phyloP scores from a whole-genome alignment of 2,888 invertebrate species.

The Dynastes maya region DNA sequence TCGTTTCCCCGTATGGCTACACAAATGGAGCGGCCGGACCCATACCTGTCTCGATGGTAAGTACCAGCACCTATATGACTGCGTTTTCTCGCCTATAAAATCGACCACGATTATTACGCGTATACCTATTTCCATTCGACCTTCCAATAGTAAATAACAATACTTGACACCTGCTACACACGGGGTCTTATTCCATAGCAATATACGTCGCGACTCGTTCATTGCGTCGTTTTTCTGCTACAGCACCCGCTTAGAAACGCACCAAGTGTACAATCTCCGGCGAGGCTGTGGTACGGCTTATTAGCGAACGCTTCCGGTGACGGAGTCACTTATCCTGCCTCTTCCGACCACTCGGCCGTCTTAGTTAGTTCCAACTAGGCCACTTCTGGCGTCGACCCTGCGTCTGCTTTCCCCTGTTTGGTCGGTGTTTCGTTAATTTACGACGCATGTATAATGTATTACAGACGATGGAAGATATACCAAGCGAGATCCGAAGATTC shows the following conservation, averaged over 20 bases:
- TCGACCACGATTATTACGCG: not conserved
- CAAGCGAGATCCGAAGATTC: constrained; percentile 13
- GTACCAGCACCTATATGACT: constrained; percentile 65
- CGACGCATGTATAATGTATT: constrained; percentile 43
- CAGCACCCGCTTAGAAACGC: constrained; percentile 16
- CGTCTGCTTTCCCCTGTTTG: constrained; percentile 15
- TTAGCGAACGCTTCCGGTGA: constrained; percentile 47
- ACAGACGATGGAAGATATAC: not conserved
- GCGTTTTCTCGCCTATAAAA: not conserved
- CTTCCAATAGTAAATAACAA: constrained; percentile 34
- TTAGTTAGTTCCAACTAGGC: constrained; percentile 50
- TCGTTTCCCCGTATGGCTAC: constrained; percentile 92
- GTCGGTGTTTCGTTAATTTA: constrained; percentile 24
- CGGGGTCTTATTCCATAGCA: not conserved
- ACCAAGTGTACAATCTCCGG: constrained; percentile 43
- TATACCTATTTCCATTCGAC: not conserved
- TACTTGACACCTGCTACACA: constrained; percentile 20
- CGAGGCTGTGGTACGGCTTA: constrained; percentile 32
- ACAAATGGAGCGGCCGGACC: constrained; percentile 90
- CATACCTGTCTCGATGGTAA: constrained; percentile 92
- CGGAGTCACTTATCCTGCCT: constrained; percentile 49
- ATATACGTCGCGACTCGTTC: not conserved
- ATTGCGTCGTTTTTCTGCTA: constrained; percentile 15
- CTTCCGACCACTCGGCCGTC: constrained; percentile 51
- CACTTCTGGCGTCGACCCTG: constrained; percentile 43